These are phyloP conservation scores for Xestia sexstrigata DNA, from an alignment of 2,888 invertebrate genomes.

Conservation along the genomic window DNA sequence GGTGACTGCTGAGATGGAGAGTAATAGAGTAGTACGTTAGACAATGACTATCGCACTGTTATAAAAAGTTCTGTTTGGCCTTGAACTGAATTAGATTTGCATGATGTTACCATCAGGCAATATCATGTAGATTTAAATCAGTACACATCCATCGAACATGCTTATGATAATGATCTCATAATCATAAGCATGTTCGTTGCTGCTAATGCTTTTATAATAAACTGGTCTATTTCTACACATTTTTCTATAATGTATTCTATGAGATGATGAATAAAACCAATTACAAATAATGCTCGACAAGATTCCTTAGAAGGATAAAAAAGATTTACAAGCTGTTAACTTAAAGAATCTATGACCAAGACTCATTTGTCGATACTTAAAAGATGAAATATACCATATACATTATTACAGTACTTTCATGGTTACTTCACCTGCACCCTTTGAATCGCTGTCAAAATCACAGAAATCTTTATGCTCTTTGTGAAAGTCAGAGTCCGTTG, in stretches of 20 bases:
- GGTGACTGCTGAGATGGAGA: background rate
- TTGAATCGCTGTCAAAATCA: background rate
- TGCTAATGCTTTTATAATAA: no score
- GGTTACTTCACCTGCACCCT: background rate
- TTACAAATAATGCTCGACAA: conserved; percentile 12
- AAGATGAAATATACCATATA: background rate
- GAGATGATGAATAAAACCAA: conserved; percentile 21
- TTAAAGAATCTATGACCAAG: background rate
- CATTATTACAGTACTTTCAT: background rate
- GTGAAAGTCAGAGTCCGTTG: no score
- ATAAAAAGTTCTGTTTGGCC: no score
- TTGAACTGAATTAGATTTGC: no score
- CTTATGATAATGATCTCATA: no score
- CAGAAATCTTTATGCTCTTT: background rate
- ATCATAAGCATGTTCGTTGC: no score
- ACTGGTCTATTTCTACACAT: conserved; percentile 27
- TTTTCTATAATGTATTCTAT: conserved; percentile 10
- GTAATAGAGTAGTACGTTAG: no score
- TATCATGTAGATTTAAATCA: no score
- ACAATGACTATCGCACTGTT: no score
- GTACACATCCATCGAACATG: no score
- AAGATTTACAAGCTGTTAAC: conserved; percentile 8
- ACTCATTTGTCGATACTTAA: background rate
- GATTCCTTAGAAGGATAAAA: conserved; percentile 26
- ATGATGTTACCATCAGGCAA: no score